Evolutionary conservation across 2,797 vertebrate species (phyloP).

Genomic region (Mus caroli): DNA sequence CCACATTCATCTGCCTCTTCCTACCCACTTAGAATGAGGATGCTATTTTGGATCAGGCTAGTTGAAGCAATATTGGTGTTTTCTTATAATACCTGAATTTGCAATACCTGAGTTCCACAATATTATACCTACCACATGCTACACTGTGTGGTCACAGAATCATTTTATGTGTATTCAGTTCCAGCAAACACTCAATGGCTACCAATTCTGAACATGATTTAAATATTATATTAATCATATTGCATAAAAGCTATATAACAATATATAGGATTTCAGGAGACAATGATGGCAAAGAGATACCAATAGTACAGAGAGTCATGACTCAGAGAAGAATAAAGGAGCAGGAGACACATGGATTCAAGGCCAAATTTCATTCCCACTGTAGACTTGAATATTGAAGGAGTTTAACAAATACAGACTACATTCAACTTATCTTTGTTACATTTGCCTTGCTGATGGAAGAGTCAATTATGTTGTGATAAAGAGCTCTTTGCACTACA

Average conservation of each 20-base stretch:
- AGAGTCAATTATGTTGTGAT: conserved; percentile 25
- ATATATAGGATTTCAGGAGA: conserved; percentile 37
- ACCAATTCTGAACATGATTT: conserved; percentile 1
- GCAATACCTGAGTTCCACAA: not conserved
- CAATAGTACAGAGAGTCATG: not conserved
- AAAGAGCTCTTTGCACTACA: conserved; percentile 28
- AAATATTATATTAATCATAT: not conserved
- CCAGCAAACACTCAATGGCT: conserved; percentile 49
- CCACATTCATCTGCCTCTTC: conserved; percentile 2
- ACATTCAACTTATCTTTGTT: not conserved
- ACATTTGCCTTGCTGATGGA: not conserved
- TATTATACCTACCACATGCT: not conserved
- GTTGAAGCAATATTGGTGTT: not conserved
- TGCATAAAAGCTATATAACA: not conserved
- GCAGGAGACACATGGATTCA: not conserved
- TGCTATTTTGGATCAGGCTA: conserved; percentile 15
- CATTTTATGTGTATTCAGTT: not conserved
- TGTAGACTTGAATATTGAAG: not conserved
- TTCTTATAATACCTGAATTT: not conserved
- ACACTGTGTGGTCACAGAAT: not conserved
- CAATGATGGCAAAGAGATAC: not conserved
- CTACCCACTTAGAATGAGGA: not conserved
- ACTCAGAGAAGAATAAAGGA: not conserved
- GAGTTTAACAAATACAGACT: conserved; percentile 9
- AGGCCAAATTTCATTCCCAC: not conserved